Percentiles rank a stretch among this genome's conserved stretches.
Evolutionary conservation across 2,888 invertebrate species (phyloP).

Genomic region (Nasonovia ribisnigri): DNA sequence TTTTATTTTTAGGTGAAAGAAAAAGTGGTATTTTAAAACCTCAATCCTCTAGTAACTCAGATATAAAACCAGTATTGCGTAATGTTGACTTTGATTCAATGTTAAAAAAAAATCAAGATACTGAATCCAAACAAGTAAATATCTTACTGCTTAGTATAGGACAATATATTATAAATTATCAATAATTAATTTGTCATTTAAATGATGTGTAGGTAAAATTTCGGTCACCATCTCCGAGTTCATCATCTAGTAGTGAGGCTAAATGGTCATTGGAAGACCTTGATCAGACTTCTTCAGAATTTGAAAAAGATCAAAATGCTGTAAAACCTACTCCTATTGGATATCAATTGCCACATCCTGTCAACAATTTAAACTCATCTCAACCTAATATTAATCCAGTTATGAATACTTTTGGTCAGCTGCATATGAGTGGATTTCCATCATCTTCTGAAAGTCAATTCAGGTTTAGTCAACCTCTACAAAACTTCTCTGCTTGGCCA

Average conservation of each 20-base stretch:
- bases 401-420: conserved; percentile 39
- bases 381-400: conserved; percentile 46
- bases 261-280: conserved; percentile 65
- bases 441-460: conserved; percentile 46
- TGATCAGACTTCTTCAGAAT: conserved; percentile 60
- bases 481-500: conserved; percentile 44
- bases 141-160: not conserved
- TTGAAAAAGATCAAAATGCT: conserved; percentile 61
- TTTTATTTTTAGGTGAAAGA: conserved; percentile 70
- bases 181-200: conserved; percentile 4
- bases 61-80: conserved; percentile 74
- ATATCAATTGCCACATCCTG: conserved; percentile 48
- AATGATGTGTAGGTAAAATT: conserved; percentile 73
- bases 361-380: conserved; percentile 31
- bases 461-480: conserved; percentile 51
- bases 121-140: conserved; percentile 70
- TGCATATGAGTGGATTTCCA: conserved; percentile 58
- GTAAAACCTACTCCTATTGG: conserved; percentile 62
- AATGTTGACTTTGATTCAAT: conserved; percentile 86
- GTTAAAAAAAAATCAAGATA: conserved; percentile 79
- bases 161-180: not conserved
- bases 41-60: conserved; percentile 70
- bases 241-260: conserved; percentile 66
- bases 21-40: conserved; percentile 80
- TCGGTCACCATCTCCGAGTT: conserved; percentile 71